A percentile compares a stretch with the other conserved stretches of the same genome.
Evolutionary conservation across 2,113 vertebrate genomes (phyloP).

Genomic region (Gambusia holbrooki): DNA sequence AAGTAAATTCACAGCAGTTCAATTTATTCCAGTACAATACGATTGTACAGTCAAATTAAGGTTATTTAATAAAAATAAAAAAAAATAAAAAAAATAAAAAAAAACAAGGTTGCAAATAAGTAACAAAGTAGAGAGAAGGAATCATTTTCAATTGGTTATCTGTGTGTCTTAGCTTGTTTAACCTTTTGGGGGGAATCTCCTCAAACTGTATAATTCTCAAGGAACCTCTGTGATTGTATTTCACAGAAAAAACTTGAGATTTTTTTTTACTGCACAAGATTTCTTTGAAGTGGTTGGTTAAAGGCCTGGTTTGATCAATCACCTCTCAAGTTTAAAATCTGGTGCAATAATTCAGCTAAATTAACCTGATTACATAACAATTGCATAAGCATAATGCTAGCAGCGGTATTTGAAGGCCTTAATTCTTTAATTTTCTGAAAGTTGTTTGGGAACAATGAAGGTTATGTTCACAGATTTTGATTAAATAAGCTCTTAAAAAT

Average conservation of each 20-base stretch:
- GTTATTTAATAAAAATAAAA: not conserved
- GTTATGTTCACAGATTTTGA: slow-evolving; percentile 39
- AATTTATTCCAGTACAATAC: not conserved
- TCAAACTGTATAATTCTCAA: not conserved
- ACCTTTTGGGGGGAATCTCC: too few species aligned
- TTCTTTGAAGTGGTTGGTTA: not conserved
- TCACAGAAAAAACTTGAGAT: not conserved
- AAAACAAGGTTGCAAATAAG: not conserved
- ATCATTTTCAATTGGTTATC: not conserved
- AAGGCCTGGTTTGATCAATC: slow-evolving; percentile 19
- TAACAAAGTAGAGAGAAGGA: not conserved
- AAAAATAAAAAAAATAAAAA: not conserved
- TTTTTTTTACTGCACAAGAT: too few species aligned
- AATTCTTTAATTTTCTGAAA: slow-evolving; percentile 24
- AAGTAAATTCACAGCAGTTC: not conserved
- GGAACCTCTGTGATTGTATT: not conserved
- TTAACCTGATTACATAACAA: slow-evolving; percentile 35
- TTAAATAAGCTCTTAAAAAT: slow-evolving; percentile 31
- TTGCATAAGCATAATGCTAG: slow-evolving; percentile 26
- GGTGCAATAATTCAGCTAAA: slow-evolving; percentile 30
- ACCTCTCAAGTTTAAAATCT: slow-evolving; percentile 8
- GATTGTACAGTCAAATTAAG: too few species aligned
- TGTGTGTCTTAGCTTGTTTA: not conserved
- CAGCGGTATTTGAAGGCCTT: slow-evolving; percentile 23
- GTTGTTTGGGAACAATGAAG: slow-evolving; percentile 21